Evolutionary conservation across 2,888 invertebrate genomes (phyloP).

Genomic region (Deilephila porcellus): DNA sequence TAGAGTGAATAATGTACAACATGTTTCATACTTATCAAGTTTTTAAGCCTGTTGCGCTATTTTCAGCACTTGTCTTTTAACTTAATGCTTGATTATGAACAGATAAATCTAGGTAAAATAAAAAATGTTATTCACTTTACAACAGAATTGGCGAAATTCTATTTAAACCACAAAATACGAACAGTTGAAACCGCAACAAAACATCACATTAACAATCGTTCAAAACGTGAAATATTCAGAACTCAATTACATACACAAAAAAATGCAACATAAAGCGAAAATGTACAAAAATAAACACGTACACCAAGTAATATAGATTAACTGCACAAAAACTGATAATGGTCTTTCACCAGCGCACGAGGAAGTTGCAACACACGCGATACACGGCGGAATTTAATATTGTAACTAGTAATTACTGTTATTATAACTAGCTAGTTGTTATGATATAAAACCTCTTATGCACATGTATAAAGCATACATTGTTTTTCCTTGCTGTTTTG

Average conservation of each 20-base stretch:
- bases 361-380: slow-evolving; percentile 25
- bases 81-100: too few species aligned
- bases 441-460: neutral
- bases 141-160: neutral
- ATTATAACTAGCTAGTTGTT: neutral
- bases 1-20: neutral
- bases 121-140: neutral
- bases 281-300: slow-evolving; percentile 12
- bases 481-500: too few species aligned
- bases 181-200: neutral
- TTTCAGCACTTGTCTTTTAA: too few species aligned
- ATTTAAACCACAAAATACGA: neutral
- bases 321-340: slow-evolving; percentile 23
- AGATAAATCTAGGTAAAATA: too few species aligned
- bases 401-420: slow-evolving; percentile 13
- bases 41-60: neutral
- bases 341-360: slow-evolving; percentile 11
- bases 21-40: neutral
- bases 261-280: slow-evolving; percentile 1
- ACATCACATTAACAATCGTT: neutral
- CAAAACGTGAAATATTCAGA: neutral
- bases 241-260: neutral
- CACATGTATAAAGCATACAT: too few species aligned
- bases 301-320: slow-evolving; percentile 9
- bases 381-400: slow-evolving; percentile 22